Percentiles rank a stretch among this genome's conserved stretches.
phyloP scores from a whole-genome alignment of 1,140 invertebrate species.

The Drosophila virilis region DNA sequence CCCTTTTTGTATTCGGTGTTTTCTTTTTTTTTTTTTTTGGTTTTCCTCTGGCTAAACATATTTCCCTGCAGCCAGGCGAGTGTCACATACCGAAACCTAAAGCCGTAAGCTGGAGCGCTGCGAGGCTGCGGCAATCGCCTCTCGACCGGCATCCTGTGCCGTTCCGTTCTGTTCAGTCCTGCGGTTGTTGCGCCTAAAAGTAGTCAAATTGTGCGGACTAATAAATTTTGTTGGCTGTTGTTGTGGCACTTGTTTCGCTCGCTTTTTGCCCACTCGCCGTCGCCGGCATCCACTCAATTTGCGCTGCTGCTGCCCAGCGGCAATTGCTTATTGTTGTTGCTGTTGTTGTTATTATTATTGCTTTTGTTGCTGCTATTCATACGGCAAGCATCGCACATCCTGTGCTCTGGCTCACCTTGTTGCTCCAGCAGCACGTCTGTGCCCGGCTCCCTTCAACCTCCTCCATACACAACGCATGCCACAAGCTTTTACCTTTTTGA shows the following conservation, averaged over 20 bases:
- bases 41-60: slow-evolving; percentile 69
- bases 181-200: slow-evolving; percentile 81
- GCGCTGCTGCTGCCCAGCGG: slow-evolving; percentile 62
- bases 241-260: slow-evolving; percentile 69
- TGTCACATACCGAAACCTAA: slow-evolving; percentile 54
- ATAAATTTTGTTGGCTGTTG: slow-evolving; percentile 79
- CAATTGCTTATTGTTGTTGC: slow-evolving; percentile 54
- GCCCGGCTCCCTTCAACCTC: slow-evolving; percentile 14
- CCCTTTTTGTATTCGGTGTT: slow-evolving; percentile 28
- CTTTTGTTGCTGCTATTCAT: slow-evolving; percentile 64
- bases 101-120: slow-evolving; percentile 34
- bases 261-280: slow-evolving; percentile 34
- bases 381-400: slow-evolving; percentile 61
- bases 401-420: slow-evolving; percentile 61
- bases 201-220: slow-evolving; percentile 82
- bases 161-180: slow-evolving; percentile 42
- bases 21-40: slow-evolving; percentile 32
- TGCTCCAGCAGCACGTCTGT: slow-evolving; percentile 49
- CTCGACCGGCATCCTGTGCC: slow-evolving; percentile 4
- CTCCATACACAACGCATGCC: slow-evolving; percentile 28
- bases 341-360: slow-evolving; percentile 41
- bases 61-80: slow-evolving; percentile 59
- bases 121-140: slow-evolving; percentile 41
- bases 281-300: slow-evolving; percentile 61
- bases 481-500: slow-evolving; percentile 78